Evolutionary conservation across 1,140 invertebrate genomes (phyloP), one percentile per base, ranked within the genome.

Genomic region (Psilanteris sp.): DNA sequence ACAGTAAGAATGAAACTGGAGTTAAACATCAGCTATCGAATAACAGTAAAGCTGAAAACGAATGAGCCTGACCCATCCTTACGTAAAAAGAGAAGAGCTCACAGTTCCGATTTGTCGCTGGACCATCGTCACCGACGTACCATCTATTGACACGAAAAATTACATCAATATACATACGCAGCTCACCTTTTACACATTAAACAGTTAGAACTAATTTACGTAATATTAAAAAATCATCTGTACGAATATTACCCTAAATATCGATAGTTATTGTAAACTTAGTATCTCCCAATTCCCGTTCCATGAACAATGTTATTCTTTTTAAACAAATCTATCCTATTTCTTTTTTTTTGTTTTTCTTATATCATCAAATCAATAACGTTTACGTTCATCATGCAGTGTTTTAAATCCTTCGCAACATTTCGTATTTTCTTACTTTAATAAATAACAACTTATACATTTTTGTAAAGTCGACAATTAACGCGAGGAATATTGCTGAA

Each of bases 401-500:
- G 79, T 81, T 46, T 34, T 81, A 81, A 84, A 85, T 83, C 77
- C 80, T 83, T 84, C 85, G 79, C 80, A 83, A 85, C 81, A 81
- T 88, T 87, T 88, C 85, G 81, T 88, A 88, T 87, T 88, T 88
- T 88, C 87, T 88, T 88, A 87, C 85, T 88, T 87, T 88, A 83
- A 81, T 72, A 85, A 61, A 80, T 72, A 78, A 59, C 76, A 78
- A 83, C 70, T 79, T 46, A 85, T 82, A 85, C 83, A 86, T 85
- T 87, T 86, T 87, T 86, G 81, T 86, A 86, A 87, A 87, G 79
- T 86, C 78, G 59, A 70, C 37, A 50, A 64, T 44, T 62, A 54
- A 68, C 18, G 71, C 57, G 70, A 64, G 41, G 70, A 57, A 50
- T 31, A 73, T 67, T 59, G 64, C 62, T 59, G 54, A 59, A 31